Evolutionary conservation across 2,113 vertebrate species (phyloP).

Genomic region (Nannospalax galili): DNA sequence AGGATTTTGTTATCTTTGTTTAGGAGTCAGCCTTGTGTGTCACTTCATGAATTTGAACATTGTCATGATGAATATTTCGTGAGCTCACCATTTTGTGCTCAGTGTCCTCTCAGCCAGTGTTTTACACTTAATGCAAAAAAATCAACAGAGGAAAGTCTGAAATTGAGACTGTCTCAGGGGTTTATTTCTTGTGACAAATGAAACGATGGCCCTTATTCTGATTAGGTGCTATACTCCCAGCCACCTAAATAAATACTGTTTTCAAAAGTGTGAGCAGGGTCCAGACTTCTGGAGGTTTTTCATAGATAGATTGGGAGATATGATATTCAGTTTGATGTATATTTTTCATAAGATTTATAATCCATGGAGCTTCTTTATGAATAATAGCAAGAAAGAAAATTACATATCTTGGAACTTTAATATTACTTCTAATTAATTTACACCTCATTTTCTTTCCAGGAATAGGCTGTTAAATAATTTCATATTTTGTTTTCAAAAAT

Average conservation of each 20-base stretch:
- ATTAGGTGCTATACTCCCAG: background rate
- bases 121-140: background rate
- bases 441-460: background rate
- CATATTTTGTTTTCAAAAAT: slow-evolving; percentile 19
- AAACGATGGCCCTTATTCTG: background rate
- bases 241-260: background rate
- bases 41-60: background rate
- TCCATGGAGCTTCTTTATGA: background rate
- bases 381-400: slow-evolving; percentile 3
- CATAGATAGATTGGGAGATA: background rate
- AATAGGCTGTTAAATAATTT: slow-evolving; percentile 2
- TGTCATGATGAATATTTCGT: background rate
- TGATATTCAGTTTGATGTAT: background rate
- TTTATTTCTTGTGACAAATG: background rate
- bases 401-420: slow-evolving; percentile 25
- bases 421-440: slow-evolving; percentile 46
- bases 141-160: background rate
- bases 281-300: background rate
- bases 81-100: background rate
- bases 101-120: background rate
- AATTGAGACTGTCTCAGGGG: background rate
- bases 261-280: background rate
- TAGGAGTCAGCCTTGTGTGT: background rate
- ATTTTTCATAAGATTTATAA: background rate
- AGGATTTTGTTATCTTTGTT: slow-evolving; percentile 24